Evolutionary conservation across 1,140 invertebrate genomes (phyloP).

Genomic region (Goniozus legneri): DNA sequence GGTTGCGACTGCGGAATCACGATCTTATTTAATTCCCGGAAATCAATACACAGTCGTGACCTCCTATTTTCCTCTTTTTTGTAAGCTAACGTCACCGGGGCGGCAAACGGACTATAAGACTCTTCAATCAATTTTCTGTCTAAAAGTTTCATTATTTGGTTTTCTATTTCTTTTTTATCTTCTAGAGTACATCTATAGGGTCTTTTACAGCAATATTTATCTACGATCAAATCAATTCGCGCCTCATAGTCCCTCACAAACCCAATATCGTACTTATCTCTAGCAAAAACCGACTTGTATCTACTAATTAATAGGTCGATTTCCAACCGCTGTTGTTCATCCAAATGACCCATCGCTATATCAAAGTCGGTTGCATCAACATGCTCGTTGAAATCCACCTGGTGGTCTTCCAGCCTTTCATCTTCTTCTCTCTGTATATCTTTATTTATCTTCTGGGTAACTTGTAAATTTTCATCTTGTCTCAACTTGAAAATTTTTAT

Average conservation of each 20-base stretch:
- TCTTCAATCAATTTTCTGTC: background rate
- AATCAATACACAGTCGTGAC: too few relatives aligned
- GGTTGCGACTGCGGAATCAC: too few relatives aligned
- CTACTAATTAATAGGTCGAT: background rate
- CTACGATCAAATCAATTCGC: background rate
- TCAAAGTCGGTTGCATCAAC: background rate
- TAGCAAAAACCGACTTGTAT: background rate
- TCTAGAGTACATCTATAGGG: too few relatives aligned
- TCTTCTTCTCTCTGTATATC: too few relatives aligned
- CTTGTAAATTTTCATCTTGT: too few relatives aligned
- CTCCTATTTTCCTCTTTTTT: too few relatives aligned
- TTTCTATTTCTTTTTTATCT: background rate
- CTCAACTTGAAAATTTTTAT: too few relatives aligned
- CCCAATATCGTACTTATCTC: slow-evolving; percentile 1
- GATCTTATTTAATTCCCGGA: too few relatives aligned
- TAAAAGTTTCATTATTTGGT: too few relatives aligned
- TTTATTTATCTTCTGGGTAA: too few relatives aligned
- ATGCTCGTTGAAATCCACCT: background rate
- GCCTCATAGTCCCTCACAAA: background rate
- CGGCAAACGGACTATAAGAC: background rate
- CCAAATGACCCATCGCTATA: background rate
- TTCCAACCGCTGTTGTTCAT: background rate
- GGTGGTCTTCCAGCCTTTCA: background rate
- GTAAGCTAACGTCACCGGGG: too few relatives aligned
- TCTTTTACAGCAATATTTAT: background rate